These are phyloP conservation scores for Megaceryle alcyon DNA, from an alignment of 2,797 vertebrate species.

Conservation along the genomic window DNA sequence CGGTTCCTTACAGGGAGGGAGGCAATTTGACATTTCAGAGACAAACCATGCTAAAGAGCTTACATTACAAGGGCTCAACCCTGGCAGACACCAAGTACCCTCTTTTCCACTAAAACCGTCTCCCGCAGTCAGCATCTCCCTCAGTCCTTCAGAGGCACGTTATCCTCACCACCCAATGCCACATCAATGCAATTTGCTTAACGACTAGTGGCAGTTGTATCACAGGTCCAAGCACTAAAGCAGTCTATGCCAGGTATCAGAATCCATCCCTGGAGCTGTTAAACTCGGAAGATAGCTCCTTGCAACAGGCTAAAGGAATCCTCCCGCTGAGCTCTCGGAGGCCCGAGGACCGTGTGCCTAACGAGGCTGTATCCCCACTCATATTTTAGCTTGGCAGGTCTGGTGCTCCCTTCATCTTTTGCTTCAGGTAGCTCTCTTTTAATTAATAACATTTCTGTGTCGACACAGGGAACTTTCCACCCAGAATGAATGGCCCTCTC, in stretches of 20 bases:
- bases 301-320: constrained; percentile 63
- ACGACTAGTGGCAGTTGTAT: background rate
- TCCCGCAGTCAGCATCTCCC: background rate
- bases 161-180: background rate
- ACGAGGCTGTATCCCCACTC: constrained; percentile 78
- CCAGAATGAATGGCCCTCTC: constrained; percentile 83
- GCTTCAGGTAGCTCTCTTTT: constrained; percentile 84
- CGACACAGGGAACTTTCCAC: constrained; percentile 81
- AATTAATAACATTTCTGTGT: constrained; percentile 82
- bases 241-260: background rate
- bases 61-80: constrained; percentile 32
- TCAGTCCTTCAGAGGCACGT: background rate
- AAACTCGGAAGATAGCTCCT: constrained; percentile 53
- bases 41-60: constrained; percentile 30
- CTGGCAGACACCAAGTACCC: background rate
- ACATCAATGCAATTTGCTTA: constrained; percentile 7
- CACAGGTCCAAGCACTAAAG: background rate
- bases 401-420: constrained; percentile 73
- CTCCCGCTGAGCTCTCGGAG: constrained; percentile 36
- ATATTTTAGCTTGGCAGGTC: constrained; percentile 80
- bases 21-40: constrained; percentile 35
- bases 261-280: constrained; percentile 25
- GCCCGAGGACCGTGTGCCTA: constrained; percentile 74
- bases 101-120: background rate
- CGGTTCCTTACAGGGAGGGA: background rate